Evolutionary conservation across 2,888 invertebrate genomes (phyloP), one percentile per base, ranked within the genome.

Genomic region (Tipula lateralis): DNA sequence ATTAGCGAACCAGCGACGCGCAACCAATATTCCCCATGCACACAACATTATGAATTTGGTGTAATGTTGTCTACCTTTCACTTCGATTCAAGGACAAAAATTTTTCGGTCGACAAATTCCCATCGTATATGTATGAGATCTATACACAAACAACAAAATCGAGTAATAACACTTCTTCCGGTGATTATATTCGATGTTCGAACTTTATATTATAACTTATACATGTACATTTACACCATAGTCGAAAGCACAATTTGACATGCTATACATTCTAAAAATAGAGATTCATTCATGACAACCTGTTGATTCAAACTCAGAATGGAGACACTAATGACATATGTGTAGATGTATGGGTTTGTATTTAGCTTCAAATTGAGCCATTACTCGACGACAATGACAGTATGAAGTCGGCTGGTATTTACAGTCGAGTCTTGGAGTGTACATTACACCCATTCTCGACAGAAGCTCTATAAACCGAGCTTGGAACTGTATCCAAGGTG

Each of bases 161-260:
- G 12, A 66, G 66, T 66, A 66, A 66, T 66, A 66, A 66, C 66
- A 24, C 66, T 66, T 66, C 66, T 66, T 66, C 66, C 66, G 66
- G 66, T 66, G 24, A 66, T 66, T 66, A 66, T 66, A 66, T 66
- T 66, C 66, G 19, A 66, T 66, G 24, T 9, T 66, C 66, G 6
- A 66, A 66, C 66, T 66, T 66, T 24, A 24, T 66, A 66, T n/a
- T n/a, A n/a, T n/a, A n/a, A n/a, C n/a, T n/a, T n/a, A n/a, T n/a
- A n/a, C n/a, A n/a, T n/a, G n/a, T n/a, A n/a, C n/a, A n/a, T 66
- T 66, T 66, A 66, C 66, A 66, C 66, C 66, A 66, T 66, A 66
- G 66, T 66, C 24, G 66, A 66, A 66, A 66, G 66, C 66, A 66
- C 66, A 66, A 24, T 66, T 66, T 24, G 66, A 66, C 66, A 66